Evolutionary conservation across 2,797 vertebrate genomes (phyloP).

Genomic region (Bovichtus variegatus): DNA sequence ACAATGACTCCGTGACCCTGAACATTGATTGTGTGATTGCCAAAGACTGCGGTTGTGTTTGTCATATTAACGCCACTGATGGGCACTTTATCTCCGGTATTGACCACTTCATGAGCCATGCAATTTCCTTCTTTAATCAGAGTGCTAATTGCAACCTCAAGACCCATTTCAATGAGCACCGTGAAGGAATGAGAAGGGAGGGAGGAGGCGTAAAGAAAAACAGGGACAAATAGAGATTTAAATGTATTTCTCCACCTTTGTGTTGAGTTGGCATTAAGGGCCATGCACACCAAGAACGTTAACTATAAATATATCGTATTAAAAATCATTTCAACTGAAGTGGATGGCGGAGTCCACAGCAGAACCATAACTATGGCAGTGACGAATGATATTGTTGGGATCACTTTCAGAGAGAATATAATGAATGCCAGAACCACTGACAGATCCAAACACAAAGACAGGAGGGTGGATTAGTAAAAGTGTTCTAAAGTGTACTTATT

Average conservation of each 20-base stretch:
- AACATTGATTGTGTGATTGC: constrained; percentile 23
- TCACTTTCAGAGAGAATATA: too few species aligned
- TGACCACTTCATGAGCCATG: constrained; percentile 45
- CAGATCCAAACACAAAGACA: too few species aligned
- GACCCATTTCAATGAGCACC: constrained; percentile 18
- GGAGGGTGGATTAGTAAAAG: too few species aligned
- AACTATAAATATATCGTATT: too few species aligned
- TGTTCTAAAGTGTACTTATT: too few species aligned
- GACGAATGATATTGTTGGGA: too few species aligned
- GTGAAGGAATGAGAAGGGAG: background rate
- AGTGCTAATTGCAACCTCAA: constrained; percentile 64
- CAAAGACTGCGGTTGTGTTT: constrained; percentile 25
- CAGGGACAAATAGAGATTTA: background rate
- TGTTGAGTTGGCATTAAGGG: background rate
- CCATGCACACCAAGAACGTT: too few species aligned
- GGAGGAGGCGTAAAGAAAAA: background rate
- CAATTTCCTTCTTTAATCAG: constrained; percentile 76
- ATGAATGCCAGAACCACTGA: too few species aligned
- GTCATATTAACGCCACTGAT: constrained; percentile 49
- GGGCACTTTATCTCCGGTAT: constrained; percentile 51
- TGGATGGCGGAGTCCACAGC: too few species aligned
- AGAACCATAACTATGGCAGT: background rate
- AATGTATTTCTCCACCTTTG: constrained; percentile 13
- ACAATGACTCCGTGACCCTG: constrained; percentile 36
- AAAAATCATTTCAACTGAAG: too few species aligned